phyloP scores from a whole-genome alignment of 2,797 vertebrate genomes.

The Poeciliopsis presidionis region DNA sequence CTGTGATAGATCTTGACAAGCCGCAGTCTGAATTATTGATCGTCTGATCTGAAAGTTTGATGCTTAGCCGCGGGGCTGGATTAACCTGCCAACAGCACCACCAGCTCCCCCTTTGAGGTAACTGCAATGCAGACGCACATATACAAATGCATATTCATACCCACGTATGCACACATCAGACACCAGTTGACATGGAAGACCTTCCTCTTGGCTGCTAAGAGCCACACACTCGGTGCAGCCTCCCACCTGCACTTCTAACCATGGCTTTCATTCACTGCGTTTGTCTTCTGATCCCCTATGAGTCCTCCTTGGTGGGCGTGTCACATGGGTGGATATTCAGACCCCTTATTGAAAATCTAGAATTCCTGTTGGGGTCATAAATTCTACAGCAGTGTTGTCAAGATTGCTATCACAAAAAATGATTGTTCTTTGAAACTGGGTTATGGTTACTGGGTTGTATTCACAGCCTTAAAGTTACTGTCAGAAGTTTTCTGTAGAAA shows the following conservation, averaged over 20 bases:
- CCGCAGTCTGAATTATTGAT: constrained; percentile 82
- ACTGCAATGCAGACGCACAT: constrained; percentile 38
- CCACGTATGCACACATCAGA: constrained; percentile 28
- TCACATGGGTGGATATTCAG: constrained; percentile 15
- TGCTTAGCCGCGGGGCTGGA: constrained; percentile 80
- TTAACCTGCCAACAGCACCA: constrained; percentile 76
- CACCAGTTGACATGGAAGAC: constrained; percentile 40
- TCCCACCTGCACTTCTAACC: constrained; percentile 28
- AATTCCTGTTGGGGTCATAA: constrained; percentile 13
- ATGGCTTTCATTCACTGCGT: constrained; percentile 17
- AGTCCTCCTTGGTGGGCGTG: constrained; percentile 16
- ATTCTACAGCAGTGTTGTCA: background rate
- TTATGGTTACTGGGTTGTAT: background rate
- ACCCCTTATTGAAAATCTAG: constrained; percentile 12
- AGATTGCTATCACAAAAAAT: background rate
- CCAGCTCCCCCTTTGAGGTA: constrained; percentile 51
- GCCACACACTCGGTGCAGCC: constrained; percentile 22
- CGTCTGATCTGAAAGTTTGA: constrained; percentile 82
- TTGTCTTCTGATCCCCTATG: constrained; percentile 31
- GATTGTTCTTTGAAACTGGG: constrained; percentile 2
- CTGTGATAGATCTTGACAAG: constrained; percentile 77
- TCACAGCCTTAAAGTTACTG: background rate
- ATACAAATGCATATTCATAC: constrained; percentile 60
- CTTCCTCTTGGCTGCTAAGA: constrained; percentile 23
- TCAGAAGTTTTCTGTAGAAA: background rate